Conservation (phyloP, 2,113 vertebrate species). For the Osmerus mordax region DNA sequence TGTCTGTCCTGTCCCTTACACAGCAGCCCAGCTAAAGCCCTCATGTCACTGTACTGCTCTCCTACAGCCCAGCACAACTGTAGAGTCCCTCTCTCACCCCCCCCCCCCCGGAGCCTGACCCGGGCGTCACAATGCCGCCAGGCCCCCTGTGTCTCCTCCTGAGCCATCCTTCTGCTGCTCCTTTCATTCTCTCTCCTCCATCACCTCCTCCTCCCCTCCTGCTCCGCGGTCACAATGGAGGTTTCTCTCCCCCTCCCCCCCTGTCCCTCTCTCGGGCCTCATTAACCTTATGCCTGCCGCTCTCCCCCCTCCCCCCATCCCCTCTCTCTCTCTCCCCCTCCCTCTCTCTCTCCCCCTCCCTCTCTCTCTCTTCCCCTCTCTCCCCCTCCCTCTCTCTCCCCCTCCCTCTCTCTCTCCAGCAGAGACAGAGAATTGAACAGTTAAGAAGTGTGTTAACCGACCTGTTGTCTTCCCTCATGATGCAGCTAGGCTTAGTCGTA, state of each 20-base stretch:
- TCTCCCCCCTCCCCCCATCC: conserved; percentile 5
- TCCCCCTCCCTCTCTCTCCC: not conserved
- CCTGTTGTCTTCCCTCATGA: too few species aligned
- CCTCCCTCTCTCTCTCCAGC: not conserved
- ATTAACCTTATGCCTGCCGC: conserved; percentile 38
- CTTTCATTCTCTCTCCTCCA: conserved; percentile 3
- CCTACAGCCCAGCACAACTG: not conserved
- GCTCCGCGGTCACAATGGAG: conserved; percentile 41
- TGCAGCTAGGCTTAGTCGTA: too few species aligned
- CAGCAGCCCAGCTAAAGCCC: too few species aligned
- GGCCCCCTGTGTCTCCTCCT: not conserved
- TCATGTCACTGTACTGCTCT: not conserved
- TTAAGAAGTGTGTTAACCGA: conserved; percentile 50
- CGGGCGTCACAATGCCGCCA: not conserved
- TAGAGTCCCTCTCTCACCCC: not conserved
- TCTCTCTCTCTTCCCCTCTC: conserved; percentile 1
- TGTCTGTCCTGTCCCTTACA: too few species aligned
- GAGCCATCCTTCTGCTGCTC: not conserved
- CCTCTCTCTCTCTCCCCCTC: conserved; percentile 26
- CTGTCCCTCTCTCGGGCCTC: conserved; percentile 25
- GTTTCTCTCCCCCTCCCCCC: conserved; percentile 16
- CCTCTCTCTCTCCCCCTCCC: conserved; percentile 20
- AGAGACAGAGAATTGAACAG: conserved; percentile 30
- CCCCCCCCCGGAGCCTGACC: not conserved
- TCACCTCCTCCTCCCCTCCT: conserved; percentile 9